Conservation (phyloP, 2,888 invertebrate species). For the Eumerus sabulonum region DNA sequence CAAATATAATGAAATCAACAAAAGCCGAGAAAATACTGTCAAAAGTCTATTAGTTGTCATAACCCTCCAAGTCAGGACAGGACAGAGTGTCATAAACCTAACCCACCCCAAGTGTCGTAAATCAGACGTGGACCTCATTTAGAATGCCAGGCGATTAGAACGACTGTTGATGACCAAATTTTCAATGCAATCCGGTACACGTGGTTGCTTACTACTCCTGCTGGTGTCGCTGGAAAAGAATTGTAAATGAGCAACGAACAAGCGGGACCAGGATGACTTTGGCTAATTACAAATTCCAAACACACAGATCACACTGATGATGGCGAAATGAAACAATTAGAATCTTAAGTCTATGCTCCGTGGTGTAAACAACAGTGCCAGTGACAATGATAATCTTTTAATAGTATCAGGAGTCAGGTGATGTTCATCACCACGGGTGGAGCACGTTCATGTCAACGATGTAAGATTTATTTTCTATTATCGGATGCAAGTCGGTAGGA, state of each 20-base stretch:
- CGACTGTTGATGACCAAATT: constrained; percentile 52
- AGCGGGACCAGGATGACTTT: constrained; percentile 9
- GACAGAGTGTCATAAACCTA: constrained; percentile 11
- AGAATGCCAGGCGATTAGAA: constrained; percentile 62
- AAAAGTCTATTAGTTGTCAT: constrained; percentile 63
- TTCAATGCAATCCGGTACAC: constrained; percentile 52
- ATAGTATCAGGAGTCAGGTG: constrained; percentile 67
- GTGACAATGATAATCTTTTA: constrained; percentile 63
- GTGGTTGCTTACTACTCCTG: not conserved
- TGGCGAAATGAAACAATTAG: constrained; percentile 64
- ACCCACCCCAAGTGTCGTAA: constrained; percentile 43
- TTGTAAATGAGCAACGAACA: constrained; percentile 45
- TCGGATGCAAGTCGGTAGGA: constrained; percentile 52
- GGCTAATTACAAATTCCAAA: constrained; percentile 54
- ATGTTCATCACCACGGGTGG: constrained; percentile 58
- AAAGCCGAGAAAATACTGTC: too few species aligned
- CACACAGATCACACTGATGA: constrained; percentile 28
- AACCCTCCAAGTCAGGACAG: constrained; percentile 21
- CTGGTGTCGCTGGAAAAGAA: constrained; percentile 12
- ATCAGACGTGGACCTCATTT: constrained; percentile 66
- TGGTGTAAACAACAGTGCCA: constrained; percentile 28
- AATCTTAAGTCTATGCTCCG: constrained; percentile 16
- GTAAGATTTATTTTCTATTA: constrained; percentile 68
- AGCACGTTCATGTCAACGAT: constrained; percentile 66
- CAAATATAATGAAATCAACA: too few species aligned